Percentiles rank a stretch among this genome's conserved stretches.
Conservation (phyloP, 2,888 invertebrate genomes). For the Zeuzera pyrina region DNA sequence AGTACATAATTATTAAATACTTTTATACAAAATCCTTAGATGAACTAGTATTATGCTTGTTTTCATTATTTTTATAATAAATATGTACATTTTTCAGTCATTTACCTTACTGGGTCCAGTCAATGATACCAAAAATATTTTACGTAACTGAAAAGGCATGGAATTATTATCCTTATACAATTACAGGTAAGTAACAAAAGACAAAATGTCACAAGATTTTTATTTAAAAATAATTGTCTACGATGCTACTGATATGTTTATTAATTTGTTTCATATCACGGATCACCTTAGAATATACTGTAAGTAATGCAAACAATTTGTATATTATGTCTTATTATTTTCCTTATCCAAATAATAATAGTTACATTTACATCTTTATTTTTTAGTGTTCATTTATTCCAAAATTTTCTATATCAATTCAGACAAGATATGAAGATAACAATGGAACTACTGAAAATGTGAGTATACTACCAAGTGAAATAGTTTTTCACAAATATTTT, state of each 20-base stretch:
- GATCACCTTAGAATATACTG: not conserved
- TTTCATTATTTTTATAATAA: conserved; percentile 8
- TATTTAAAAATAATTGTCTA: too few species aligned
- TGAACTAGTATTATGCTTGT: not conserved
- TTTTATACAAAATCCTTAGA: too few species aligned
- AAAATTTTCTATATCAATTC: conserved; percentile 86
- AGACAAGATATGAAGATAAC: conserved; percentile 92
- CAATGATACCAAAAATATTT: conserved; percentile 90
- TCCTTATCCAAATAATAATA: conserved; percentile 4
- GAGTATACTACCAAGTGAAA: too few species aligned
- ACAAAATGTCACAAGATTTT: too few species aligned
- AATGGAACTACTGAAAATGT: conserved; percentile 92
- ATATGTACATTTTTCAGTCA: conserved; percentile 74
- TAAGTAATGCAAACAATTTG: not conserved
- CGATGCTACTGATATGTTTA: too few species aligned
- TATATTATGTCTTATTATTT: too few species aligned
- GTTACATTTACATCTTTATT: conserved; percentile 21
- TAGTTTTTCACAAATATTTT: not conserved
- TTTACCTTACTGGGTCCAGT: conserved; percentile 91
- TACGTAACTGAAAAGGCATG: conserved; percentile 95
- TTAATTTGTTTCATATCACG: conserved; percentile 1
- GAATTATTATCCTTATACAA: conserved; percentile 95
- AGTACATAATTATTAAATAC: too few species aligned
- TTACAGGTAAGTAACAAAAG: conserved; percentile 86
- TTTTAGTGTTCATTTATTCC: conserved; percentile 92